Evolutionary conservation across 2,797 vertebrate genomes (phyloP).

Genomic region (Liparis tanakae): DNA sequence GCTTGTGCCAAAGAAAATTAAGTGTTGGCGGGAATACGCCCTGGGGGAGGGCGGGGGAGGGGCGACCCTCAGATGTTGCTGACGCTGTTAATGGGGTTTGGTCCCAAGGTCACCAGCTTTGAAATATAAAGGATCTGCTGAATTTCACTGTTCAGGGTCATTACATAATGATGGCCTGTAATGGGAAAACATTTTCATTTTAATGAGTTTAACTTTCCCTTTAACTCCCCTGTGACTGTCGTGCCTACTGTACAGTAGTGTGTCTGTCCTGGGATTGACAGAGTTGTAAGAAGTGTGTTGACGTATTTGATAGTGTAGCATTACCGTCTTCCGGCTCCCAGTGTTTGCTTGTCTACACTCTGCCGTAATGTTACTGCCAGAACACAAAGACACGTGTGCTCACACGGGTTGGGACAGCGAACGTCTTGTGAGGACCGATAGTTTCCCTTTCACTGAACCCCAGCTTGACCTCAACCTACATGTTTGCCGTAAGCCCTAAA

Average conservation of each 20-base stretch:
- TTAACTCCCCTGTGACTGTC: background rate
- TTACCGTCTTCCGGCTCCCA: conserved; percentile 49
- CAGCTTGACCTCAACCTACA: background rate
- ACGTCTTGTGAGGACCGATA: background rate
- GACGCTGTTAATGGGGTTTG: background rate
- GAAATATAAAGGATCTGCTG: background rate
- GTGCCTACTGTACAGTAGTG: background rate
- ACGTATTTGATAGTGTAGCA: conserved; percentile 33
- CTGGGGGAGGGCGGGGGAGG: no score
- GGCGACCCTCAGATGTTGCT: background rate
- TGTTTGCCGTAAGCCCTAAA: no score
- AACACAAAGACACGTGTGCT: conserved; percentile 2
- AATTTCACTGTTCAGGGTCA: background rate
- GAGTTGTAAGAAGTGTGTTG: conserved; percentile 34
- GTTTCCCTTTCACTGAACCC: background rate
- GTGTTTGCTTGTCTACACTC: conserved; percentile 54
- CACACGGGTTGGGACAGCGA: background rate
- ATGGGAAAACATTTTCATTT: no score
- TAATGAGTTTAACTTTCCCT: background rate
- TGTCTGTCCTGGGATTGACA: conserved; percentile 15
- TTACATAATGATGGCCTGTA: background rate
- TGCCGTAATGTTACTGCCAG: conserved; percentile 47
- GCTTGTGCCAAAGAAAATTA: conserved; percentile 16
- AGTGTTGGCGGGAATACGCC: background rate
- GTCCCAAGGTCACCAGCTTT: no score